phyloP scores from a whole-genome alignment of 1,140 invertebrate genomes.

The Polypedilum pembai region DNA sequence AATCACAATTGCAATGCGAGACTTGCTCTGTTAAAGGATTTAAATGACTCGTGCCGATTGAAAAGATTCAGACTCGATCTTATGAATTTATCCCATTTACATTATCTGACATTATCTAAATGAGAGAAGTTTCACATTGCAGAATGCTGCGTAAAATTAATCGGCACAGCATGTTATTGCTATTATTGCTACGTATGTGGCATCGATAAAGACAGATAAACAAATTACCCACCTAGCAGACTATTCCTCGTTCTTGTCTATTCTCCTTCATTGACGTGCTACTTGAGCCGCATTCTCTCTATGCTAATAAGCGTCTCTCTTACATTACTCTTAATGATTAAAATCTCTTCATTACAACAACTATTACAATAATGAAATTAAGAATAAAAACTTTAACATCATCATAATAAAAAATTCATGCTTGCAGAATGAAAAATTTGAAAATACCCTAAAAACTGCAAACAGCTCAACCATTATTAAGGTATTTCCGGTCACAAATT shows the following conservation, averaged over 20 bases:
- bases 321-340: neutral
- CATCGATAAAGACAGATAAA: neutral
- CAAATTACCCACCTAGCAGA: constrained; percentile 3
- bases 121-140: constrained; percentile 11
- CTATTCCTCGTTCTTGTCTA: neutral
- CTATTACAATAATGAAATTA: neutral
- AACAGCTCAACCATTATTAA: neutral
- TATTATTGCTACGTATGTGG: neutral
- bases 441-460: neutral
- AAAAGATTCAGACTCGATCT: neutral
- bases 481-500: constrained; percentile 16
- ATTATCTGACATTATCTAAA: constrained; percentile 18
- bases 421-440: neutral
- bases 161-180: neutral
- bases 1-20: neutral
- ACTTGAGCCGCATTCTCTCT: neutral
- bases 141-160: neutral
- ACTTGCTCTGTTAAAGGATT: neutral
- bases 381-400: no score
- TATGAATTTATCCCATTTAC: constrained; percentile 12
- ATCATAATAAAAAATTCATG: neutral
- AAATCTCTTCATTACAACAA: neutral
- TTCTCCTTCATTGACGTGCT: neutral
- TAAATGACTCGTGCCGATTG: neutral
- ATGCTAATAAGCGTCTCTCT: constrained; percentile 1